These are phyloP conservation scores for Hipposideros larvatus DNA, from an alignment of 2,797 vertebrate genomes.

Conservation along the genomic window DNA sequence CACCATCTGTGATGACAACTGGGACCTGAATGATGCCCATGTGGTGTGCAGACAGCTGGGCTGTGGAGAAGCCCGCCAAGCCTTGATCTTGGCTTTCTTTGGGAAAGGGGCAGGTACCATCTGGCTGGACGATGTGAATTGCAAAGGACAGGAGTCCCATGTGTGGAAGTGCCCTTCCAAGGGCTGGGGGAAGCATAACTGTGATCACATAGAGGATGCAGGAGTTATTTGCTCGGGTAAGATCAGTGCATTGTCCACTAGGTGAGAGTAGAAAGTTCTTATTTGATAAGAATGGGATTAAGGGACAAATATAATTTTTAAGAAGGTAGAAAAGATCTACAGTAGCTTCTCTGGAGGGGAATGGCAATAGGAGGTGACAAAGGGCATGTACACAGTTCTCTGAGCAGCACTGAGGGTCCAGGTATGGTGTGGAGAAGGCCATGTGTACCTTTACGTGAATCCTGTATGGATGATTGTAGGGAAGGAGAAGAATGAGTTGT, in stretches of 20 bases:
- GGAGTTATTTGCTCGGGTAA: constrained; percentile 60
- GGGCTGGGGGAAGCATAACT: neutral
- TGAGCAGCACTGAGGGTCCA: neutral
- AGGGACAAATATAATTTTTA: neutral
- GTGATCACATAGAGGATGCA: neutral
- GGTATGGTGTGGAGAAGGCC: neutral
- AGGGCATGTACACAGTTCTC: neutral
- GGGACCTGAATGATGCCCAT: too few species aligned
- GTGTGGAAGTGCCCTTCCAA: constrained; percentile 45
- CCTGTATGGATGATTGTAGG: neutral
- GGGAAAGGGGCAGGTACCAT: constrained; percentile 46
- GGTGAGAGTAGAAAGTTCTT: neutral
- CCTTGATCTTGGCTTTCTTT: constrained; percentile 52
- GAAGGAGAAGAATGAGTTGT: neutral
- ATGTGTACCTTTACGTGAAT: neutral
- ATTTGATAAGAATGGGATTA: neutral
- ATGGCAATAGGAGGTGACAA: neutral
- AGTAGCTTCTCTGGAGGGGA: neutral
- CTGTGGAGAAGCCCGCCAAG: constrained; percentile 42
- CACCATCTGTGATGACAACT: too few species aligned
- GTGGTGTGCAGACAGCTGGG: constrained; percentile 71
- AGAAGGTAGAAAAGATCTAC: neutral
- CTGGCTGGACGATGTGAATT: neutral
- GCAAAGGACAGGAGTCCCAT: constrained; percentile 53
- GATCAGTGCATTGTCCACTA: neutral